Conservation (phyloP, 2,113 vertebrate species). For the Spea multiplicata region DNA sequence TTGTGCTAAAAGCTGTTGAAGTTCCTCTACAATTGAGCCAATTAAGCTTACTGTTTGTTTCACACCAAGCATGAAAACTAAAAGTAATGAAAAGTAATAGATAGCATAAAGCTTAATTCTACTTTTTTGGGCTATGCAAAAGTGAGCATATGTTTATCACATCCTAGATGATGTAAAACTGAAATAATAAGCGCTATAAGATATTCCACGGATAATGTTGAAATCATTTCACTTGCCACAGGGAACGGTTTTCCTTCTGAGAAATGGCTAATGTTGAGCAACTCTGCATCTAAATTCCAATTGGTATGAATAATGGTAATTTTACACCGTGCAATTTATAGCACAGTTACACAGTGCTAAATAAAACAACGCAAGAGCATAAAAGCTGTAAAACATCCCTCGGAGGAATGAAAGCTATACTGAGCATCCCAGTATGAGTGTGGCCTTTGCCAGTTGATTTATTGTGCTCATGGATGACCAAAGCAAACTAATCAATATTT, state of each 20-base stretch:
- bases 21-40: no score
- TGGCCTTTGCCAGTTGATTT: background rate
- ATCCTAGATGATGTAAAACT: no score
- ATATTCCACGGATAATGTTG: background rate
- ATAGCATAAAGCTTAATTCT: no score
- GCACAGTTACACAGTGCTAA: background rate
- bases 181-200: no score
- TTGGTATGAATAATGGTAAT: conserved; percentile 2
- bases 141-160: no score
- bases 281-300: background rate
- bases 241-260: background rate
- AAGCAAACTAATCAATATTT: background rate
- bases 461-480: background rate
- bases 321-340: conserved; percentile 3
- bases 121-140: no score
- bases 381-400: conserved; percentile 3
- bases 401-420: background rate
- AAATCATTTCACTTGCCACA: background rate
- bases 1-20: no score
- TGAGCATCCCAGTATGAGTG: background rate
- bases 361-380: conserved; percentile 7
- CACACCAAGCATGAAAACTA: no score
- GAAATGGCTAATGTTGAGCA: background rate
- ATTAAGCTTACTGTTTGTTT: no score
- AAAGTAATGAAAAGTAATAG: no score